Conservation (phyloP, 1,140 invertebrate species). For the Danaus plexippus region DNA sequence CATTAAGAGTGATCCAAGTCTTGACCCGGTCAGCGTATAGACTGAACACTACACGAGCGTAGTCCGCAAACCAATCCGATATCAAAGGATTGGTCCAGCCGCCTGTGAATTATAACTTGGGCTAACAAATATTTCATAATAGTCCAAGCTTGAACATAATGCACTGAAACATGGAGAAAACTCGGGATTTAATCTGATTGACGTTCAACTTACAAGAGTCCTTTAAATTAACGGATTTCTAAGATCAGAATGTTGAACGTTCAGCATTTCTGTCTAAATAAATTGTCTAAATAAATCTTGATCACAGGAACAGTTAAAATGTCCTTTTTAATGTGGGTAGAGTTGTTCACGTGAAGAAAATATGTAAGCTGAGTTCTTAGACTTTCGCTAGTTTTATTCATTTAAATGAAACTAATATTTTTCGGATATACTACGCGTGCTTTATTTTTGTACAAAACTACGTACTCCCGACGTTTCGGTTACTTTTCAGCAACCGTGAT, state of each 20-base stretch:
- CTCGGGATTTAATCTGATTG: too few relatives aligned
- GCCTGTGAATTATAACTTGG: slow-evolving; percentile 43
- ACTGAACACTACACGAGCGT: slow-evolving; percentile 46
- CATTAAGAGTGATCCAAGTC: slow-evolving; percentile 47
- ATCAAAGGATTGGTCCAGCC: slow-evolving; percentile 72
- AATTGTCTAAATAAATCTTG: too few relatives aligned
- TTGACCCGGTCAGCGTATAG: slow-evolving; percentile 66
- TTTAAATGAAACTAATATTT: too few relatives aligned
- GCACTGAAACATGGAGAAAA: not conserved
- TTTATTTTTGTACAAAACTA: too few relatives aligned
- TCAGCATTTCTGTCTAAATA: slow-evolving; percentile 57
- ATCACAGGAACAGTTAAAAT: too few relatives aligned
- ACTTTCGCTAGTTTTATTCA: too few relatives aligned
- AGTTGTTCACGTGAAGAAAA: too few relatives aligned
- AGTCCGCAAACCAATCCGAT: slow-evolving; percentile 61
- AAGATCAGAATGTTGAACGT: slow-evolving; percentile 70
- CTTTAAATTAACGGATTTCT: slow-evolving; percentile 71
- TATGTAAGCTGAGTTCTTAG: too few relatives aligned
- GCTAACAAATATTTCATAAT: not conserved
- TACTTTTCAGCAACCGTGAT: too few relatives aligned
- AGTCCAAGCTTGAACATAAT: not conserved
- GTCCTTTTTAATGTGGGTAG: too few relatives aligned
- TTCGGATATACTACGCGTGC: too few relatives aligned
- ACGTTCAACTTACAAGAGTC: slow-evolving; percentile 29
- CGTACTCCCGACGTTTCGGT: too few relatives aligned